Evolutionary conservation across 2,888 invertebrate species (phyloP), one percentile per base, ranked within the genome.

Genomic region (Hydrotaea diabolus): DNA sequence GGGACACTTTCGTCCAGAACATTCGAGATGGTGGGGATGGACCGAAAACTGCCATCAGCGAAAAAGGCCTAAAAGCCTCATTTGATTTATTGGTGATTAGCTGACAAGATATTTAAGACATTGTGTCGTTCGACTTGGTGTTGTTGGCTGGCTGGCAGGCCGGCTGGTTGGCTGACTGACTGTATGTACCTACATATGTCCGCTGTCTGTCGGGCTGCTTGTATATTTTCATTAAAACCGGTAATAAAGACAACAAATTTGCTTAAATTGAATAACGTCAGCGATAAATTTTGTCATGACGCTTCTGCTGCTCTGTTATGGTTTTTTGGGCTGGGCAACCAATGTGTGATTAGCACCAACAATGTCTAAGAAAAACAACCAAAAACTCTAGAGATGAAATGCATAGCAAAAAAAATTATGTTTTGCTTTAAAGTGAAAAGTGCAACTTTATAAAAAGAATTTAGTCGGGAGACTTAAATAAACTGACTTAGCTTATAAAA

Each of bases 221-320:
- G 59, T 11, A 62, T 31, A 75, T 71, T 84, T 78, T 75, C 78
- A 81, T 79, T 72, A 76, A 85, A 80, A 82, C 76, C 55, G 64
- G 85, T 75, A 79, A 79, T 82, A 80, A 80, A 82, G 85, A 82
- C 85, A 82, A 53, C 69, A 71, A 64, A 69, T 62, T 82, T 82
- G 79, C 72, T 82, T 79, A 79, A 82, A 79, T 79, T 85, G 85
- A 85, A 85, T 82, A 80, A 77, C 82, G 79, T 74, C 76, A 71
- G 74, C 46, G 77, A 82, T 82, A 82, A 85, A 85, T 85, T 77
- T 49, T 62, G 36, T 66, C 55, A 21, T 21, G 53, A 2, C 5
- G 21, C 21, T 55, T 55, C 9, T 11, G 8, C 13, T 13, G 39
- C 39, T 13, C 39, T 8, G 36, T 36, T 36, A 36, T 36, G 8